Evolutionary conservation across 2,113 vertebrate species (phyloP).

Genomic region (Ornithorhynchus anatinus): DNA sequence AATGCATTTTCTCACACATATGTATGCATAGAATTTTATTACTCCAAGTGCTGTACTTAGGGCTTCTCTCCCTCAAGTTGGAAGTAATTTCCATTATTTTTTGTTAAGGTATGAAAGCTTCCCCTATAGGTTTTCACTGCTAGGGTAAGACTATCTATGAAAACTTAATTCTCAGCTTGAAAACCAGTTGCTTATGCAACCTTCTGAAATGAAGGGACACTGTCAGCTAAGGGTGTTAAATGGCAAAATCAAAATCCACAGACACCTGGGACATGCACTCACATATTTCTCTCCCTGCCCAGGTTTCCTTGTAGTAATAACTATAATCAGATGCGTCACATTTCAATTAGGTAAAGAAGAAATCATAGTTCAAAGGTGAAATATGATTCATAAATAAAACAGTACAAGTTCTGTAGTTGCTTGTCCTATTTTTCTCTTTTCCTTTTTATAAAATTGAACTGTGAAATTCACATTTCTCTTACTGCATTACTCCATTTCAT

Average conservation of each 20-base stretch:
- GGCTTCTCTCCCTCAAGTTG: neutral
- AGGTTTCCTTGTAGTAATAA: neutral
- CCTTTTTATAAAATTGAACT: too few relatives aligned
- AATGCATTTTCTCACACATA: neutral
- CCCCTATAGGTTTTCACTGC: neutral
- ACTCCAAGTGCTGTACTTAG: neutral
- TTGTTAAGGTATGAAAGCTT: neutral
- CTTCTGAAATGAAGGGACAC: neutral
- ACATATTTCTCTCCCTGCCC: neutral
- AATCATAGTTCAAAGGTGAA: neutral
- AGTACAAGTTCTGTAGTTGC: too few relatives aligned
- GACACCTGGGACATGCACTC: neutral
- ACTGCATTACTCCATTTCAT: too few relatives aligned
- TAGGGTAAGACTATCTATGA: too few relatives aligned
- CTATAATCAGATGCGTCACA: neutral
- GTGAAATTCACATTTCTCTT: too few relatives aligned
- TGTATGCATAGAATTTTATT: neutral
- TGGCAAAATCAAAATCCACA: neutral
- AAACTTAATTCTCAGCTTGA: neutral
- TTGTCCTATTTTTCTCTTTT: too few relatives aligned
- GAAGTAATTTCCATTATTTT: neutral
- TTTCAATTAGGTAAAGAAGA: neutral
- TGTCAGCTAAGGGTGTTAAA: neutral
- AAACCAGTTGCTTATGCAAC: neutral
- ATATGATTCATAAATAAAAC: constrained; percentile 3